phyloP scores from a whole-genome alignment of 2,888 invertebrate genomes.

The Andrena chrysosceles region DNA sequence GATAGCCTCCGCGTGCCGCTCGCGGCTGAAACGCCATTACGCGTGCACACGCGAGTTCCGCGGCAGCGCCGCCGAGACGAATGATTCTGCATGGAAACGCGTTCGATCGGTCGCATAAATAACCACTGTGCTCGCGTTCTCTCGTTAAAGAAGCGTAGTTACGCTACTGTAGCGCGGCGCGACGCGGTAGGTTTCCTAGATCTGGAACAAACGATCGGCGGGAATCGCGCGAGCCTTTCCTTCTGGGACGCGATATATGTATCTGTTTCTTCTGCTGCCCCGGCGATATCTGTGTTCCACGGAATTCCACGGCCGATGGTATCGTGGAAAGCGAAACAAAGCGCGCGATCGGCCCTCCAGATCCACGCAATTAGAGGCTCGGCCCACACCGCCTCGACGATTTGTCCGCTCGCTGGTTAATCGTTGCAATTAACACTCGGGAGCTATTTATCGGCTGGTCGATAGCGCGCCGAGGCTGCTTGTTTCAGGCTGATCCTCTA shows the following conservation, averaged over 20 bases:
- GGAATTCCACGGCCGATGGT: conserved; percentile 48
- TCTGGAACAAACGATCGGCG: conserved; percentile 67
- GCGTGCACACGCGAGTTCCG: conserved; percentile 36
- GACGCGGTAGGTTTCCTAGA: conserved; percentile 70
- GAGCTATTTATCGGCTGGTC: conserved; percentile 36
- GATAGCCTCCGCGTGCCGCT: conserved; percentile 42
- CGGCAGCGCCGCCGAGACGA: conserved; percentile 50
- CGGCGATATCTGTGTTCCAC: conserved; percentile 53
- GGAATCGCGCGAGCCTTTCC: conserved; percentile 54
- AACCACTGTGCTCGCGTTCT: conserved; percentile 15
- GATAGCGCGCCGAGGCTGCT: background rate
- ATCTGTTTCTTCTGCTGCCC: conserved; percentile 49
- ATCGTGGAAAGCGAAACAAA: conserved; percentile 47
- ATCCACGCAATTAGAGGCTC: conserved; percentile 28
- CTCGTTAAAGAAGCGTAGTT: conserved; percentile 57
- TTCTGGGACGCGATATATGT: conserved; percentile 53
- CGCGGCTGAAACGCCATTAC: conserved; percentile 52
- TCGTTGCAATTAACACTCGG: conserved; percentile 59
- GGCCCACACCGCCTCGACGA: conserved; percentile 8
- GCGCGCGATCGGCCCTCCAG: background rate
- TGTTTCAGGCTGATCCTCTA: background rate
- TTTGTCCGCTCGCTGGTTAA: conserved; percentile 53
- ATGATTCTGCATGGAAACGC: conserved; percentile 39
- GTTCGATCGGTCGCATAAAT: conserved; percentile 53
- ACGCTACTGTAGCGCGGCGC: conserved; percentile 56